Base-by-base conservation (phyloP, 2,888 invertebrate genomes). In the Listrodromus nycthemerus region DNA sequence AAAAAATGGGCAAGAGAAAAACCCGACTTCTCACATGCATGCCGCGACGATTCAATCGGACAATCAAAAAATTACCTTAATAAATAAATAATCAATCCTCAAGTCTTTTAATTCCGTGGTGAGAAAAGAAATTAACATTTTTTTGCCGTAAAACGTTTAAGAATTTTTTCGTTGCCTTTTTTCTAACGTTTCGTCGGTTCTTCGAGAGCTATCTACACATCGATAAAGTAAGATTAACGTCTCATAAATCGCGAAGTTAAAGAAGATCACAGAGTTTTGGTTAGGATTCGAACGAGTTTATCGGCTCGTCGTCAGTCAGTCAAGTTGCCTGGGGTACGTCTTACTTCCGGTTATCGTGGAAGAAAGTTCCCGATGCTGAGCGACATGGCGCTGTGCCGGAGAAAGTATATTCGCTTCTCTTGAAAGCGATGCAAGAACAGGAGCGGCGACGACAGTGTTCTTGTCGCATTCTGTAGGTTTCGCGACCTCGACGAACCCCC, bases 401-500 rank as follows among this genome's bases (percentile, higher is more conserved):
- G 84, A 84, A 84, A 84, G 84, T 84, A 41, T 66, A 82, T 81
- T 75, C 74, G 58, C 77, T 50, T 33, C 70, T 61, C 50, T 19
- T 52, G 16, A n/a, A n/a, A 5, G 61, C 61, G 61, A 61, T 61
- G 27, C 61, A 61, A 61, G 65, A 66, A 48, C 73, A 71, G 19
- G 55, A 52, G 41, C 37, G 5, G 45, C 75, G 61, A 65, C 50
- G 50, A 10, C 8, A 21, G 50, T 55, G 30, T 50, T 24, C 33
- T 55, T 67, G 61, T 67, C 55, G 90, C 90, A 89, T 88, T 85
- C 89, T 87, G 87, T 87, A 88, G 80, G 89, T 86, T 85, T 87
- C 82, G 85, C 88, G 91, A 92, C 92, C 92, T 90, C 89, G 86
- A 74, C 82, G 89, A 91, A 90, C 90, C 87, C n/a, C 48, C n/a